Base-by-base conservation (phyloP, 2,888 invertebrate genomes). In the Tinea pellionella region DNA sequence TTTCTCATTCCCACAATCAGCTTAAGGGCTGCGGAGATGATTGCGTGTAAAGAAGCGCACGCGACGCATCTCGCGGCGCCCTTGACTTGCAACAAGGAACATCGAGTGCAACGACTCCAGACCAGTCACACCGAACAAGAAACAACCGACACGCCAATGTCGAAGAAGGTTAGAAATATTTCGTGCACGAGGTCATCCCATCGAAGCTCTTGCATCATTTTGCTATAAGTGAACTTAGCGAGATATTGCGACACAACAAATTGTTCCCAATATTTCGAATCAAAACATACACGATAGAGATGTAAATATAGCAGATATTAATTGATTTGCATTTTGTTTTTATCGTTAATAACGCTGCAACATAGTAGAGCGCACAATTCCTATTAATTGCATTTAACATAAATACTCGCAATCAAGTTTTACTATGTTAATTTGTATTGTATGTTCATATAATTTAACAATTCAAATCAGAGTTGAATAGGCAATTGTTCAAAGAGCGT, bases 71-170 rank as follows among this genome's bases (percentile, higher is more conserved):
- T 59, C 72, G 73, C 72, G 73, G 18, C 53, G 82, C 78, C 82
- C 83, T 82, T 83, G 80, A 80, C 78, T 80, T 67, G 66, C 62
- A 63, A 62, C 68, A 68, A 76, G 72, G 72, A 73, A 68, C 65
- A 67, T 74, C 74, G 81, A 79, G 72, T 74, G 69, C 65, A 67
- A 75, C 75, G 82, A 79, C 80, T 58, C 32, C 18, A 1, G 51
- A 18, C 13, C 53, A 24, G 24, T 6, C 53, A 24, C 4, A 18
- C 24, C 15, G 13, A 47, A 8, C 47, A 47, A 15, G 47, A 47
- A 47, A 16, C 24, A 15, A 15, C 8, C 47, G 13, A 2, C 37
- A 37, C 37, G 37, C n/a, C 37, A 37, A 37, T 37, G 37, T 37
- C 16, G 13, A 47, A 16, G 47, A 16, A 47, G 47, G 16, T 47